A percentile compares a stretch with the other conserved stretches of the same genome.
Evolutionary conservation across 1,140 invertebrate species (phyloP).

Genomic region (Drosophila biarmipes): DNA sequence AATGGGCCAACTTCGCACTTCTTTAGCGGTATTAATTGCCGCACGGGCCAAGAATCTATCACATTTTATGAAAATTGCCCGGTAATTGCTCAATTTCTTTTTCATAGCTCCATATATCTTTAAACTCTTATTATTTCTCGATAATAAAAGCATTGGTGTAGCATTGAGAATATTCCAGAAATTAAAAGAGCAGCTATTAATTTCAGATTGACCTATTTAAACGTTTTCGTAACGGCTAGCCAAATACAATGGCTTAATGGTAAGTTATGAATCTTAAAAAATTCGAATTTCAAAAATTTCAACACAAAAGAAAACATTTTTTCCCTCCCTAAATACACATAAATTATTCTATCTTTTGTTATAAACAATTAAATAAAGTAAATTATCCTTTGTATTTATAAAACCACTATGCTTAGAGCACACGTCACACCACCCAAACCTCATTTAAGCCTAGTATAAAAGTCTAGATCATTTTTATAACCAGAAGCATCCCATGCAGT

Average conservation of each 20-base stretch:
- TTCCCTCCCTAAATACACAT: not conserved
- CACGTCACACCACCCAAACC: not conserved
- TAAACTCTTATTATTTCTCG: not conserved
- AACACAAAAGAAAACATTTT: not conserved
- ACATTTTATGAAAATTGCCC: slow-evolving; percentile 22
- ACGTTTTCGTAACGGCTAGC: not conserved
- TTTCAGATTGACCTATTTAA: not conserved
- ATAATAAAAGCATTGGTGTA: not conserved
- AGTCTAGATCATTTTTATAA: too few species aligned
- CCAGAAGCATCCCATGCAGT: not conserved
- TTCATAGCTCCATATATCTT: slow-evolving; percentile 16
- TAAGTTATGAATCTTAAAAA: not conserved
- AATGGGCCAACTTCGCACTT: slow-evolving; percentile 39
- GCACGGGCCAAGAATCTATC: slow-evolving; percentile 8
- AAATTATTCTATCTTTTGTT: too few species aligned
- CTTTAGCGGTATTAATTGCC: slow-evolving; percentile 26
- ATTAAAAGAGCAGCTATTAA: not conserved
- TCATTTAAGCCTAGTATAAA: not conserved
- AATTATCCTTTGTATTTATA: not conserved
- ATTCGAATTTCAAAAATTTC: not conserved
- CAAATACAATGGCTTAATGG: not conserved
- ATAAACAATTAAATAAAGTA: not conserved
- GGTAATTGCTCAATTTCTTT: slow-evolving; percentile 32
- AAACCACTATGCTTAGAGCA: not conserved
- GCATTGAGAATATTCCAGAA: not conserved